Evolutionary conservation across 2,797 vertebrate species (phyloP).

Genomic region (Nasua narica): DNA sequence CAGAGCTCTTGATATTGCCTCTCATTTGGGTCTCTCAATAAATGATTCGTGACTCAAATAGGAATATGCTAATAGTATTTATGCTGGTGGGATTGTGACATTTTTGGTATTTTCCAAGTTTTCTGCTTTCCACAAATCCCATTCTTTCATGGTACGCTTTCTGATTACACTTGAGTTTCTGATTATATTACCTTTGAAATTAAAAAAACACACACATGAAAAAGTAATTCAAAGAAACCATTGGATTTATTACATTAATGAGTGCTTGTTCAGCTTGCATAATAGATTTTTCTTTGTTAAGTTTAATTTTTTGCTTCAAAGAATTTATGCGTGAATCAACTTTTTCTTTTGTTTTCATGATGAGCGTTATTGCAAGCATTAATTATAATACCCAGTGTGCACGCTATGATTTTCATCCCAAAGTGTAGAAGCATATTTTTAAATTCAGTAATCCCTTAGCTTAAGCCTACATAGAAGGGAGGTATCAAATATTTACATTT

Average conservation of each 20-base stretch:
- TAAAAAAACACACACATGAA: neutral
- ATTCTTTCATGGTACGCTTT: neutral
- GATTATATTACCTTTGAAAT: conserved; percentile 27
- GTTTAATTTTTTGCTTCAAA: conserved; percentile 59
- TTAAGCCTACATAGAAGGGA: neutral
- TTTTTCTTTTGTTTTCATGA: conserved; percentile 50
- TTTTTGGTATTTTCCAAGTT: neutral
- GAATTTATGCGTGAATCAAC: conserved; percentile 35
- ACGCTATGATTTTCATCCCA: neutral
- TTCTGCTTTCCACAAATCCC: neutral
- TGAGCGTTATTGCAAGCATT: conserved; percentile 1
- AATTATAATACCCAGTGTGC: conserved; percentile 43
- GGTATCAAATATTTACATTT: neutral
- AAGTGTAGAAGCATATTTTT: conserved; percentile 22
- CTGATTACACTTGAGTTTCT: conserved; percentile 1
- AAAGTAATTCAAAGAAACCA: conserved; percentile 40
- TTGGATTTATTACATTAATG: conserved; percentile 29
- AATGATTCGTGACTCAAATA: neutral
- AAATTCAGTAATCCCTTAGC: conserved; percentile 1
- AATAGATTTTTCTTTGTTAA: conserved; percentile 50
- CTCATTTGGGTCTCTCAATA: neutral
- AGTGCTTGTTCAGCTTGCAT: neutral
- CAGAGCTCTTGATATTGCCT: neutral
- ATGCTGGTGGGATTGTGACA: neutral
- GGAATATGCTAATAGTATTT: neutral